Conservation (phyloP, 2,113 vertebrate genomes). For the Phodopus roborovskii region DNA sequence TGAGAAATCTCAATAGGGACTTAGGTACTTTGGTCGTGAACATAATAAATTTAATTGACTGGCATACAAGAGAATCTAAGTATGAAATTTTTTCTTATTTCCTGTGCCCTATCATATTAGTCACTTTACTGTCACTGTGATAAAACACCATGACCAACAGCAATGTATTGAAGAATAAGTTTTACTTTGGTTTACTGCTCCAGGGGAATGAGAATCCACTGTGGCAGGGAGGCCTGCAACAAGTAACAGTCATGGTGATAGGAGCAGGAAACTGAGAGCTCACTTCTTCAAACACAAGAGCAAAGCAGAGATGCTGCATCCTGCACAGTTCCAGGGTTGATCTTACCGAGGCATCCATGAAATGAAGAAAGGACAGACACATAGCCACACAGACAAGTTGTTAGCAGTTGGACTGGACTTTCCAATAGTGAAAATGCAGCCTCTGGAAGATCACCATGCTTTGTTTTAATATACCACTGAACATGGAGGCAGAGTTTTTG, state of each 20-base stretch:
- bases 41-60: background rate
- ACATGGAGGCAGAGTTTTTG: background rate
- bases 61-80: background rate
- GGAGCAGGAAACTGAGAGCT: background rate
- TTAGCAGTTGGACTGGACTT: background rate
- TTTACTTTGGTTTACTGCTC: background rate
- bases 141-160: background rate
- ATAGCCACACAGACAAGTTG: background rate
- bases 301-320: background rate
- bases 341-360: background rate
- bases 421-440: background rate
- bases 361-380: background rate
- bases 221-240: background rate
- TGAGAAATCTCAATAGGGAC: background rate
- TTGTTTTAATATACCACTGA: background rate
- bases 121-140: background rate
- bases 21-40: background rate
- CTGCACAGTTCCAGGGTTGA: background rate
- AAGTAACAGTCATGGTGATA: no score
- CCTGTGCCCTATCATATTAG: background rate
- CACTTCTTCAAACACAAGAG: background rate
- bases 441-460: background rate
- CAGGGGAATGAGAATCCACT: background rate
- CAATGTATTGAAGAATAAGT: background rate
- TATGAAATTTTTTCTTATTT: background rate